Evolutionary conservation across 1,140 invertebrate species (phyloP).

Genomic region (Delia radicum): DNA sequence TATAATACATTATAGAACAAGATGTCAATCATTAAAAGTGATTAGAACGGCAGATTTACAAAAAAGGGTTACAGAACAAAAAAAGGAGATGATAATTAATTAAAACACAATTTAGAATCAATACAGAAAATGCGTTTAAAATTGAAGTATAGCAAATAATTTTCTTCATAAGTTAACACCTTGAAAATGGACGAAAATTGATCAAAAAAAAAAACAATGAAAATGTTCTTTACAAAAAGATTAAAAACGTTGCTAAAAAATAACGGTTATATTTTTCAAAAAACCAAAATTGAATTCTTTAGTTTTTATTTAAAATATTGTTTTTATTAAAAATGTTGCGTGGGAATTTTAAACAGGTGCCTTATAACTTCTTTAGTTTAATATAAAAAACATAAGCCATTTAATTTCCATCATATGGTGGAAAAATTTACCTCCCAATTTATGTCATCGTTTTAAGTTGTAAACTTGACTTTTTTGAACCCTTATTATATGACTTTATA

Average conservation of each 20-base stretch:
- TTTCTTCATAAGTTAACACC: not conserved
- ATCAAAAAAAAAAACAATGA: no score
- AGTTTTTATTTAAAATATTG: not conserved
- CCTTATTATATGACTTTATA: not conserved
- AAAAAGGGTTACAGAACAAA: no score
- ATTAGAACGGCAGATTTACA: no score
- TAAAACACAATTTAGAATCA: no score
- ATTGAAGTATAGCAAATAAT: not conserved
- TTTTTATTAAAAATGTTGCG: not conserved
- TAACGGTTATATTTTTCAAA: not conserved
- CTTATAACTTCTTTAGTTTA: no score
- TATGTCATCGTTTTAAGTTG: not conserved
- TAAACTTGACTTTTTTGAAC: not conserved
- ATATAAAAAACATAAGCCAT: no score
- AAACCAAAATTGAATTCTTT: not conserved
- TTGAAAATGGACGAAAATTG: no score
- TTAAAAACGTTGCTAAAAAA: not conserved
- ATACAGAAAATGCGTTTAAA: no score
- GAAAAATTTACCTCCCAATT: not conserved
- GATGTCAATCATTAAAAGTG: no score
- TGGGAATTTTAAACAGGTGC: slow-evolving; percentile 10
- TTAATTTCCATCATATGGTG: no score
- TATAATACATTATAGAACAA: no score
- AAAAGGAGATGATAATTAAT: no score
- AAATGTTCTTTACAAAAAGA: not conserved